Percentiles rank a stretch among this genome's conserved stretches.
Conservation (phyloP, 2,888 invertebrate species). For the Mesopsocus fuscifrons region DNA sequence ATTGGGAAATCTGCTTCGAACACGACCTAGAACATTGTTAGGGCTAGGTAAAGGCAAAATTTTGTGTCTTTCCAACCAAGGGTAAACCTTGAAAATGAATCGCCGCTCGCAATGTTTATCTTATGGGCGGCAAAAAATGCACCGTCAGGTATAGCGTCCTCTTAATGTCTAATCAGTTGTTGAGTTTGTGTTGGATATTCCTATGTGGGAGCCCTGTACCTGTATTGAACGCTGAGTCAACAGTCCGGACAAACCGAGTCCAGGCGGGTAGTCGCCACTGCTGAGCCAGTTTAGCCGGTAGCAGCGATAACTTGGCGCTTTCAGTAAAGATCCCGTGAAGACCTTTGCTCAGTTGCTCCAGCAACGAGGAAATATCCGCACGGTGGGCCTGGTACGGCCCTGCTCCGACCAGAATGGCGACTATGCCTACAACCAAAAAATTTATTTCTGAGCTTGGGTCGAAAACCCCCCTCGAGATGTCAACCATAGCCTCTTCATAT, state of each 20-base stretch:
- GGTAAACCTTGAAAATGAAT: no score
- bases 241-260: conserved; percentile 49
- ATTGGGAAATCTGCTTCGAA: no score
- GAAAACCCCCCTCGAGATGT: not conserved
- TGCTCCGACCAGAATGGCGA: conserved; percentile 32
- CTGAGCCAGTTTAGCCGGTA: conserved; percentile 46
- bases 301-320: conserved; percentile 44
- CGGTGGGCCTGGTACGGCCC: conserved; percentile 17
- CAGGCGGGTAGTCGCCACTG: conserved; percentile 43
- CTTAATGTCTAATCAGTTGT: no score
- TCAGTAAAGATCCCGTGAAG: conserved; percentile 56
- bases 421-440: conserved; percentile 30
- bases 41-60: no score
- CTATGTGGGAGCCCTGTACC: no score
- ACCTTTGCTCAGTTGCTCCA: conserved; percentile 35
- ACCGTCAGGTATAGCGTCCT: no score
- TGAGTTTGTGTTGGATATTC: no score
- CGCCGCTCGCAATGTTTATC: no score
- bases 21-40: no score
- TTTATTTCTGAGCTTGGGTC: not conserved
- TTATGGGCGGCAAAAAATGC: no score
- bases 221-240: conserved; percentile 38
- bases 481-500: no score
- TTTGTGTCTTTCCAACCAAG: no score
- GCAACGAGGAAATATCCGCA: conserved; percentile 25